These are phyloP conservation scores for Hirudo medicinalis DNA, from an alignment of 1,140 invertebrate species.

Conservation along the genomic window DNA sequence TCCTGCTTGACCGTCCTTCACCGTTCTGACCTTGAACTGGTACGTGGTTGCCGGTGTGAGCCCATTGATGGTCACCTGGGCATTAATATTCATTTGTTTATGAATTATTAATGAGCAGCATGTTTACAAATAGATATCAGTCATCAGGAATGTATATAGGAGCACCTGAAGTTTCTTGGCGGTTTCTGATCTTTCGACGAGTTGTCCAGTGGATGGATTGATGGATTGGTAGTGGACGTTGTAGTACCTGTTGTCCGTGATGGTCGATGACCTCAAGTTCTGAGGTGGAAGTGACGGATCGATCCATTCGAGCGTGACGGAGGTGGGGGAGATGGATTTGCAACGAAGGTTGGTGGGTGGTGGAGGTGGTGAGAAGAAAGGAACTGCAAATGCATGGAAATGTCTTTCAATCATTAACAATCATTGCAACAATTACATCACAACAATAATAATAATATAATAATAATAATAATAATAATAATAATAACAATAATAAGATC, in stretches of 20 bases:
- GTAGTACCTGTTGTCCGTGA: slow-evolving; percentile 22
- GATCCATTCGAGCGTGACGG: slow-evolving; percentile 19
- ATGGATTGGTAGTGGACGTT: slow-evolving; percentile 20
- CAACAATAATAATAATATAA: too few relatives aligned
- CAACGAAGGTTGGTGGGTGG: slow-evolving; percentile 15
- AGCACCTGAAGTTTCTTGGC: slow-evolving; percentile 20
- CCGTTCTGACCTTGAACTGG: slow-evolving; percentile 20
- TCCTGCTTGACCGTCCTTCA: slow-evolving; percentile 15
- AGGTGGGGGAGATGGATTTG: slow-evolving; percentile 20
- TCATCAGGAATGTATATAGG: background rate
- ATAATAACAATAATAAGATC: too few relatives aligned
- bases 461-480: too few relatives aligned
- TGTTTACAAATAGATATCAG: background rate
- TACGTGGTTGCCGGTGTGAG: slow-evolving; percentile 19
- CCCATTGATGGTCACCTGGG: background rate
- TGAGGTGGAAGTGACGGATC: slow-evolving; percentile 17
- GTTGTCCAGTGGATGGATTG: slow-evolving; percentile 3
- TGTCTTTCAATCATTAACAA: too few relatives aligned
- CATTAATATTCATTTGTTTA: slow-evolving; percentile 6
- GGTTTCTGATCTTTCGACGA: slow-evolving; percentile 16
- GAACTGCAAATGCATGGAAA: too few relatives aligned
- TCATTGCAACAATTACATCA: too few relatives aligned
- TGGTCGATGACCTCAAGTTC: background rate
- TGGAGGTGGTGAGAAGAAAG: slow-evolving; percentile 2
- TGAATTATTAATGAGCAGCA: background rate